phyloP scores from a whole-genome alignment of 2,113 vertebrate species.

The Anguilla rostrata region DNA sequence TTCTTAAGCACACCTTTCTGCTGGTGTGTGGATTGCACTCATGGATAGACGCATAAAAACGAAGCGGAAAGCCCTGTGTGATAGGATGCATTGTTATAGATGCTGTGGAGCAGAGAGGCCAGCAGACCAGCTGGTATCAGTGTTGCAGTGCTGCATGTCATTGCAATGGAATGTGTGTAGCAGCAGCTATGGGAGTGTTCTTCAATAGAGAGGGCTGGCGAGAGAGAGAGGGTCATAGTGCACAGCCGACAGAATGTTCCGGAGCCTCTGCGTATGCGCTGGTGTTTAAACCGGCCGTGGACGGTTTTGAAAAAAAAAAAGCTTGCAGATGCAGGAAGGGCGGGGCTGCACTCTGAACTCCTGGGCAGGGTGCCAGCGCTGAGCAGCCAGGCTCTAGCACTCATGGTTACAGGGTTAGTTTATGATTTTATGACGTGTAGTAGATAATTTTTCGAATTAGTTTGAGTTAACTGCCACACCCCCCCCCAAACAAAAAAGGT shows the following conservation, averaged over 20 bases:
- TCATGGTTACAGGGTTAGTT: not conserved
- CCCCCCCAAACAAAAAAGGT: not conserved
- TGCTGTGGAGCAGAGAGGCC: not conserved
- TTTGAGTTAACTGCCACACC: no score
- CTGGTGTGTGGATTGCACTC: not conserved
- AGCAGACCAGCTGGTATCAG: not conserved
- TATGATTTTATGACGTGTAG: not conserved
- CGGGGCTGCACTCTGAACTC: slow-evolving; percentile 25
- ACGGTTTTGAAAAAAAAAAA: not conserved
- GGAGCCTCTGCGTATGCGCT: slow-evolving; percentile 30
- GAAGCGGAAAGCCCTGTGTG: not conserved
- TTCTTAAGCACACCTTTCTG: not conserved
- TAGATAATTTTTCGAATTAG: not conserved
- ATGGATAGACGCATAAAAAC: not conserved
- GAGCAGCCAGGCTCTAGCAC: not conserved
- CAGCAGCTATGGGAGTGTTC: slow-evolving; percentile 16
- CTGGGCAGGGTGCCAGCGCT: not conserved
- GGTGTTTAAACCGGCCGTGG: slow-evolving; percentile 46
- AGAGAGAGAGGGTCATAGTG: slow-evolving; percentile 12
- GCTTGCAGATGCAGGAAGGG: not conserved
- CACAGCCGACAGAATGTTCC: slow-evolving; percentile 35
- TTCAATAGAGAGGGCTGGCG: slow-evolving; percentile 30
- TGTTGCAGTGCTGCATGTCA: not conserved
- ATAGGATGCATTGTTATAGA: not conserved
- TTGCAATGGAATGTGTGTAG: slow-evolving; percentile 13